Conservation (phyloP, 2,113 vertebrate genomes). For the Anhinga anhinga region DNA sequence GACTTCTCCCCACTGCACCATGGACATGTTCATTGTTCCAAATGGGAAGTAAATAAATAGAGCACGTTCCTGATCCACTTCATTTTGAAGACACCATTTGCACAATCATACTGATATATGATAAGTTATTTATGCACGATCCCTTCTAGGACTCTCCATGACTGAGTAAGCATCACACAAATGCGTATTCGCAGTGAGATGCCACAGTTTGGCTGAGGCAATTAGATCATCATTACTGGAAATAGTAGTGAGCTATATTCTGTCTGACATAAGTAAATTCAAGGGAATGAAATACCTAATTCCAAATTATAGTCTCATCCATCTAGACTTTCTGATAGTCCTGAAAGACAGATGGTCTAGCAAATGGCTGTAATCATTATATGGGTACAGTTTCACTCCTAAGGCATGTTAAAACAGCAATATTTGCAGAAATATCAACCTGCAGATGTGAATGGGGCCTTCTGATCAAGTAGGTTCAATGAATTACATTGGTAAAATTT, state of each 20-base stretch:
- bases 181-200: background rate
- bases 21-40: background rate
- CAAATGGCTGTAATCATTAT: background rate
- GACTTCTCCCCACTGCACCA: background rate
- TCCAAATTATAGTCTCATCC: background rate
- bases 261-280: background rate
- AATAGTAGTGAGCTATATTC: background rate
- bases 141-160: background rate
- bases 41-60: background rate
- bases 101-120: background rate
- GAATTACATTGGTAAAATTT: background rate
- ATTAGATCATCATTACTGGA: background rate
- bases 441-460: background rate
- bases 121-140: background rate
- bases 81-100: background rate
- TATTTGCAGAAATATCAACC: background rate
- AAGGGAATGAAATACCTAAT: background rate
- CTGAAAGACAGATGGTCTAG: constrained; percentile 17
- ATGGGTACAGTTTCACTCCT: background rate
- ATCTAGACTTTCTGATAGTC: background rate
- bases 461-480: background rate
- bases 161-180: background rate
- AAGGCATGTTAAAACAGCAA: background rate
- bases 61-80: background rate
- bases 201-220: background rate